Evolutionary conservation across 1,140 invertebrate genomes (phyloP).

Genomic region (Macrosteles quadrilineatus): DNA sequence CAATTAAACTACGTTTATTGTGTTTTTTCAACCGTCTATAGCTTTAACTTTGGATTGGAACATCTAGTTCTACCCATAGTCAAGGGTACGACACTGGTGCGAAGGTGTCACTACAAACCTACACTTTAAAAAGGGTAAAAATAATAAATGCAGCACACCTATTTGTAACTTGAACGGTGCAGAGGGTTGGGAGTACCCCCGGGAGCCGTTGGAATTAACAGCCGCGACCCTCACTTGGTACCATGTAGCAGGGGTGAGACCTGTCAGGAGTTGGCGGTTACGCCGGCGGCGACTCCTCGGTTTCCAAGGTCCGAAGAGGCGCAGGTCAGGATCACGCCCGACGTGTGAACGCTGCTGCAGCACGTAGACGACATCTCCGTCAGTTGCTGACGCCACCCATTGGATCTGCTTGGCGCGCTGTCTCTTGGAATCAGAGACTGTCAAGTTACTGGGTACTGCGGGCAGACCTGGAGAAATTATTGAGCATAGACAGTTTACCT

Average conservation of each 20-base stretch:
- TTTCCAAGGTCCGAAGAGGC: constrained; percentile 54
- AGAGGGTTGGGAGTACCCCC: constrained; percentile 66
- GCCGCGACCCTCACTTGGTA: constrained; percentile 76
- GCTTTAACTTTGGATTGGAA: too few species aligned
- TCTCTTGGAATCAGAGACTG: constrained; percentile 34
- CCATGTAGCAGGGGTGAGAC: constrained; percentile 69
- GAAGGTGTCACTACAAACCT: too few species aligned
- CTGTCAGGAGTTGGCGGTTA: constrained; percentile 54
- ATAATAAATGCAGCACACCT: background rate
- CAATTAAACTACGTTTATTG: too few species aligned
- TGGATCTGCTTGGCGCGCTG: background rate
- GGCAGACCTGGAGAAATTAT: constrained; percentile 51
- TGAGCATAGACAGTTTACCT: background rate
- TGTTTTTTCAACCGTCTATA: too few species aligned
- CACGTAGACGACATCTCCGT: constrained; percentile 49
- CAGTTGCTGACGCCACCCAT: background rate
- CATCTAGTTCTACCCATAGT: too few species aligned
- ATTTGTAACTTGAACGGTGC: constrained; percentile 54
- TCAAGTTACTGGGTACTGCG: constrained; percentile 50
- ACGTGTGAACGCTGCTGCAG: constrained; percentile 60
- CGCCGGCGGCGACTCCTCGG: constrained; percentile 51
- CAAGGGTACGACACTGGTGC: too few species aligned
- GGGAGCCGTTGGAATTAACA: constrained; percentile 66
- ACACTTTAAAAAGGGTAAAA: too few species aligned
- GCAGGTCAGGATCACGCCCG: constrained; percentile 55